phyloP scores from a whole-genome alignment of 53 echinoderm and acorn worm species.

The Holothuria scabra region DNA sequence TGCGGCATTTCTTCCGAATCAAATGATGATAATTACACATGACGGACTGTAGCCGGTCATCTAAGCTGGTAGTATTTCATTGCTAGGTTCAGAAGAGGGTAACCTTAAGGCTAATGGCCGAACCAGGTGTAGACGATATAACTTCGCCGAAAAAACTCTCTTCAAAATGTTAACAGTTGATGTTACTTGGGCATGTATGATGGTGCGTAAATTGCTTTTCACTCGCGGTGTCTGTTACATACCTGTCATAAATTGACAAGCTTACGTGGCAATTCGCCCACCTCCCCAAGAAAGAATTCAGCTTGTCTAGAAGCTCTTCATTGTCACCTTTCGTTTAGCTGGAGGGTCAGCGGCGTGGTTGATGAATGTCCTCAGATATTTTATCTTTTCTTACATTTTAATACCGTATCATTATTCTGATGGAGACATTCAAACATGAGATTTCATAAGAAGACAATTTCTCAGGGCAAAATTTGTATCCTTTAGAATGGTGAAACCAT shows the following conservation, averaged over 20 bases:
- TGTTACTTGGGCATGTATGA: slow-evolving; percentile 33
- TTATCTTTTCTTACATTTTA: no score
- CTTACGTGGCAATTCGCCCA: slow-evolving; percentile 34
- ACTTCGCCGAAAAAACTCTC: not conserved
- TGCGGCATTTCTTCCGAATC: no score
- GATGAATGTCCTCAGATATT: slow-evolving; percentile 1
- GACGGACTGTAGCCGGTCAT: slow-evolving; percentile 20
- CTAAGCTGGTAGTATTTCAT: not conserved
- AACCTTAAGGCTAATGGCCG: slow-evolving; percentile 22
- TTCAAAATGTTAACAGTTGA: slow-evolving; percentile 33
- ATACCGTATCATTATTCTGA: not conserved
- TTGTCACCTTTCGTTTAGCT: slow-evolving; percentile 20
- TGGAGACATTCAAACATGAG: slow-evolving; percentile 29
- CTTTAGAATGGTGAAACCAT: no score
- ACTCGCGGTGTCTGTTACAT: slow-evolving; percentile 36
- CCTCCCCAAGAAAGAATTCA: slow-evolving; percentile 38
- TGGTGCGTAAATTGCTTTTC: slow-evolving; percentile 38
- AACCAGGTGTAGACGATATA: slow-evolving; percentile 27
- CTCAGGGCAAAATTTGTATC: no score
- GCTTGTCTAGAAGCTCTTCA: not conserved
- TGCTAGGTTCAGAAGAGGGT: no score
- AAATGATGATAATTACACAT: slow-evolving; percentile 31
- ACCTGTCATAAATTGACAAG: slow-evolving; percentile 46
- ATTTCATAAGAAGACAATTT: no score
- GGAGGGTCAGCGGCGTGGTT: slow-evolving; percentile 25